A percentile compares a stretch with the other conserved stretches of the same genome.
These are phyloP conservation scores for Brachystomella parvula DNA, from an alignment of 1,140 invertebrate genomes.

Conservation along the genomic window DNA sequence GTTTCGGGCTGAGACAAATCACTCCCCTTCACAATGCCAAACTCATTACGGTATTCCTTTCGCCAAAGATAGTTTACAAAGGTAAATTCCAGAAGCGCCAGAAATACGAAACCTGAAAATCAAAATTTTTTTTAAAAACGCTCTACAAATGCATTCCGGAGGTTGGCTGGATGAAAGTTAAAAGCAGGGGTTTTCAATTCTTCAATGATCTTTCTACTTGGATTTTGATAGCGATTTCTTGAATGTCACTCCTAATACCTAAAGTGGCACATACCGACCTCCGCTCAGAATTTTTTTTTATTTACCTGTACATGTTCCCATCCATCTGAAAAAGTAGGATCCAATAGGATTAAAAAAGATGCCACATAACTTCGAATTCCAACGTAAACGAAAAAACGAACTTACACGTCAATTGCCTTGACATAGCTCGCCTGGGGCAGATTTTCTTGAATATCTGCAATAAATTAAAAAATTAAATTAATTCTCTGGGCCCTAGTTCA, in stretches of 20 bases:
- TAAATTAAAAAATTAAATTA: background rate
- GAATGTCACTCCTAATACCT: no score
- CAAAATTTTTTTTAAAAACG: background rate
- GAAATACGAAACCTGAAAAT: slow-evolving; percentile 34
- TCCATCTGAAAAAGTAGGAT: slow-evolving; percentile 19
- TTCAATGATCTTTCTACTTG: no score
- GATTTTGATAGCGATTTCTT: no score
- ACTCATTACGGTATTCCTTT: slow-evolving; percentile 31
- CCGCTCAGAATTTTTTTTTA: background rate
- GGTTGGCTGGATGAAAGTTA: no score
- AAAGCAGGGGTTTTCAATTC: no score
- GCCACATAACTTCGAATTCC: background rate
- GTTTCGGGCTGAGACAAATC: no score
- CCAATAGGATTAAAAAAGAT: background rate
- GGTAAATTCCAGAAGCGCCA: slow-evolving; percentile 37
- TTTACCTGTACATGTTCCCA: slow-evolving; percentile 35
- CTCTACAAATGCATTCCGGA: no score
- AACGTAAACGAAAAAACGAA: no score
- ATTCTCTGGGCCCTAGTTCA: background rate
- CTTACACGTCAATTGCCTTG: slow-evolving; percentile 36
- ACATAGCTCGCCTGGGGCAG: slow-evolving; percentile 50
- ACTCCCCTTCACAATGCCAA: no score
- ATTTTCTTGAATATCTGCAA: slow-evolving; percentile 47
- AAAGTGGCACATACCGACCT: no score
- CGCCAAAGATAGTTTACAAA: slow-evolving; percentile 37